These are phyloP conservation scores for Alaudala cheleensis DNA, from an alignment of 2,113 vertebrate genomes.

Conservation along the genomic window DNA sequence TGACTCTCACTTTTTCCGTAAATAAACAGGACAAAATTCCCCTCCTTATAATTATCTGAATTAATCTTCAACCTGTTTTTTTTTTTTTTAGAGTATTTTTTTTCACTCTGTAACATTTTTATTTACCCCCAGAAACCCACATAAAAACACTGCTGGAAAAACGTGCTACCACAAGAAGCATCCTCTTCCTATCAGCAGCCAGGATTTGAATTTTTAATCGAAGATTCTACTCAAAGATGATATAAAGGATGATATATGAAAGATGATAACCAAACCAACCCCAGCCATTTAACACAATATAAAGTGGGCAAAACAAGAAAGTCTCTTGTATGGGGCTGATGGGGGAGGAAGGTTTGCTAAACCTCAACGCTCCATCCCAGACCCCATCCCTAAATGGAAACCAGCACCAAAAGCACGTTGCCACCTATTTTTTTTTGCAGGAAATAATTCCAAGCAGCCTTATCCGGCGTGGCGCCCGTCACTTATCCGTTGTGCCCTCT, in stretches of 20 bases:
- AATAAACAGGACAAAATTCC: slow-evolving; percentile 23
- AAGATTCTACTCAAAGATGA: background rate
- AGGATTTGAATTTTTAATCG: slow-evolving; percentile 48
- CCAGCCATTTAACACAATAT: slow-evolving; percentile 50
- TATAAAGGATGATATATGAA: too few relatives aligned
- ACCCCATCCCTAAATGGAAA: slow-evolving; percentile 75
- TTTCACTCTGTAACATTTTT: slow-evolving; percentile 9
- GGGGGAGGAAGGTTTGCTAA: slow-evolving; percentile 46
- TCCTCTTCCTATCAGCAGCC: background rate
- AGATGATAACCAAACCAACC: slow-evolving; percentile 10
- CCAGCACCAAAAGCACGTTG: slow-evolving; percentile 68
- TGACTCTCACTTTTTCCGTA: background rate
- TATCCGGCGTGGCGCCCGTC: slow-evolving; percentile 13
- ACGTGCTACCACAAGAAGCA: accelerated
- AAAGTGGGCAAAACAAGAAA: background rate
- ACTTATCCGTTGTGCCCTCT: slow-evolving; percentile 77
- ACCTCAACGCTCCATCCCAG: slow-evolving; percentile 72
- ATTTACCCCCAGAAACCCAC: slow-evolving; percentile 22
- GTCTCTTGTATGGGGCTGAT: background rate
- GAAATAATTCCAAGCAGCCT: slow-evolving; percentile 64
- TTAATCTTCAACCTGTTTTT: background rate
- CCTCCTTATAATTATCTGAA: background rate
- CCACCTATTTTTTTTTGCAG: slow-evolving; percentile 76
- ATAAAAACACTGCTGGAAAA: background rate
- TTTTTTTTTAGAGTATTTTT: background rate